Conservation (phyloP, 2,888 invertebrate genomes). For the Drosophila lacicola region DNA sequence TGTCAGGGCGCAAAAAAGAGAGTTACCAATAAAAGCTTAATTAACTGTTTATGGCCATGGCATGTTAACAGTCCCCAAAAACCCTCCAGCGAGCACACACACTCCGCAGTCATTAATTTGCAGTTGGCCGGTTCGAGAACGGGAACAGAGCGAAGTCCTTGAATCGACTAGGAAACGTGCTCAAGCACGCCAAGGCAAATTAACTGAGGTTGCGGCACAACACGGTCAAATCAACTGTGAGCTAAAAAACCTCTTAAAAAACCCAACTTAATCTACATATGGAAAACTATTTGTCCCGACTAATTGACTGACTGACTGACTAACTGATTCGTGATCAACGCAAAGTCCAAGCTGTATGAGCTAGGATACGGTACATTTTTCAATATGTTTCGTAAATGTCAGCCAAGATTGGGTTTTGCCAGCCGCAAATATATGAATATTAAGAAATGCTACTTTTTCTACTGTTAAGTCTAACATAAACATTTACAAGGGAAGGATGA, state of each 20-base stretch:
- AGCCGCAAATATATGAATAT: no score
- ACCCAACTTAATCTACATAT: slow-evolving; percentile 16
- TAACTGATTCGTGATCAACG: slow-evolving; percentile 1
- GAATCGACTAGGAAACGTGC: slow-evolving; percentile 27
- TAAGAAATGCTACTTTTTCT: no score
- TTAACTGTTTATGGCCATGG: slow-evolving; percentile 79
- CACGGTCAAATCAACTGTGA: slow-evolving; percentile 1
- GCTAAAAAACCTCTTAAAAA: neutral
- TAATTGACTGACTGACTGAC: slow-evolving; percentile 2
- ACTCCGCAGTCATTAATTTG: slow-evolving; percentile 63
- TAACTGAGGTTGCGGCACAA: slow-evolving; percentile 16
- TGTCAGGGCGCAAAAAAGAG: slow-evolving; percentile 67
- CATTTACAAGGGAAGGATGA: no score
- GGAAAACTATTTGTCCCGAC: slow-evolving; percentile 7
- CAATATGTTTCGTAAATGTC: no score
- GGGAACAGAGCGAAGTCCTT: slow-evolving; percentile 5
- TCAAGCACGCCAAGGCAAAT: slow-evolving; percentile 2
- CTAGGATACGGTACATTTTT: no score
- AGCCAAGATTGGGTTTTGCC: no score
- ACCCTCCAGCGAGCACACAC: slow-evolving; percentile 23
- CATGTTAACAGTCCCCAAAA: slow-evolving; percentile 65
- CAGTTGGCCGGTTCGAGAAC: slow-evolving; percentile 31
- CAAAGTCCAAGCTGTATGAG: neutral
- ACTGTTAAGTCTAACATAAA: no score
- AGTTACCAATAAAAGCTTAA: slow-evolving; percentile 79